These are phyloP conservation scores for Phoxinus phoxinus DNA, from an alignment of 2,113 vertebrate species.

Conservation along the genomic window DNA sequence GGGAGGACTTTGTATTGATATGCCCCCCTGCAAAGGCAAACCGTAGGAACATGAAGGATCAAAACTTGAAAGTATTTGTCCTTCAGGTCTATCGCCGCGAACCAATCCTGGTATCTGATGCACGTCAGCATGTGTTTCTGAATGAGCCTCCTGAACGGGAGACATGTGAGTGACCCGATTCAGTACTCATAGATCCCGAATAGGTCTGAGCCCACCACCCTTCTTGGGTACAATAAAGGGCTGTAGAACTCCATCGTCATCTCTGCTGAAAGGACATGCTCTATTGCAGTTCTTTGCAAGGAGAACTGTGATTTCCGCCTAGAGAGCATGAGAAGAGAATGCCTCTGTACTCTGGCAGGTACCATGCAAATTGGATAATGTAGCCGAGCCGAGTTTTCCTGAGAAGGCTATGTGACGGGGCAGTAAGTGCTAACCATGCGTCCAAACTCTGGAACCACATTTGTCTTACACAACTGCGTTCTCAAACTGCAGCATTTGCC, in stretches of 20 bases:
- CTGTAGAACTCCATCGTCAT: neutral
- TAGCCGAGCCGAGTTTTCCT: too few species aligned
- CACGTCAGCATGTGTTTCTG: neutral
- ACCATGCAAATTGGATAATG: too few species aligned
- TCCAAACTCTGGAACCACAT: too few species aligned
- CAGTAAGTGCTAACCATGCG: too few species aligned
- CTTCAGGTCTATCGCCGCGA: neutral
- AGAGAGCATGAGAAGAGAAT: too few species aligned
- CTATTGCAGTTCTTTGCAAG: neutral
- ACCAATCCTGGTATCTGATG: neutral
- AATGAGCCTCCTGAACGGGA: neutral
- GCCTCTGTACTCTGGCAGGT: too few species aligned
- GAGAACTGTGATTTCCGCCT: neutral
- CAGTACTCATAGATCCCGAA: neutral
- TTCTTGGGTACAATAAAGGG: neutral
- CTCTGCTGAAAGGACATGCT: neutral
- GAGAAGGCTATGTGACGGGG: too few species aligned
- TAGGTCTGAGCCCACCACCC: neutral
- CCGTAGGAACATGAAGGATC: neutral
- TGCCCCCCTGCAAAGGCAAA: neutral
- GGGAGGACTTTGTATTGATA: neutral
- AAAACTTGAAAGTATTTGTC: neutral
- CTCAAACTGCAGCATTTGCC: too few species aligned
- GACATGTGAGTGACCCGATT: neutral
- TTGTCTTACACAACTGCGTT: too few species aligned